Evolutionary conservation across 2,888 invertebrate genomes (phyloP), one percentile per base, ranked within the genome.

Genomic region (Eumerus sabulonum): DNA sequence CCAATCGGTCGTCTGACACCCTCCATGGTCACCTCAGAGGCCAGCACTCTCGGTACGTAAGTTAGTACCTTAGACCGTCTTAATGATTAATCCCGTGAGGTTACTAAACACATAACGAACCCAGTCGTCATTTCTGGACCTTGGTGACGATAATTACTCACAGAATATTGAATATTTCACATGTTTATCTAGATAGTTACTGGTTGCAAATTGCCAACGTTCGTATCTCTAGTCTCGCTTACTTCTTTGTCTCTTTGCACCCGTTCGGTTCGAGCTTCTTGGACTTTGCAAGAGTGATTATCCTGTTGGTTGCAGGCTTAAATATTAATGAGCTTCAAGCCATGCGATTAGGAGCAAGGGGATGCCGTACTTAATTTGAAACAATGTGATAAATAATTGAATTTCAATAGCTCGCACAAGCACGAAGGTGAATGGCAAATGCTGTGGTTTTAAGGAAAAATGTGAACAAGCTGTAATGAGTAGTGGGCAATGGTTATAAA

Each of bases 31-130:
- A 40, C 9, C 51, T 45, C 5, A 47, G 40, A 54, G 56, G 47
- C 38, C 48, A 35, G 54, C 48, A 54, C 63, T 68, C 63, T 56
- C 36, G 64, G 53, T 64, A 54, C 27, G 7, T 27, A 60, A 73
- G 59, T 82, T 81, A 82, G 68, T 73, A 64, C 64, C 67, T 62
- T 71, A 76, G 50, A 70, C 70, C 81, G 76, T 53, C 76, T 7
- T 67, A 70, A 63, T 81, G 82, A 76, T 82, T 82, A 82, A 81
- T 73, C 82, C 66, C 76, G 54, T 11, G 71, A 76, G 82, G 66
- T 66, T 27, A 27, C 76, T 73, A 73, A 73, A 27, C 27, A 27
- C 27, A n/a, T n/a, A n/a, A n/a, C n/a, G n/a, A n/a, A n/a, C n/a
- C n/a, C n/a, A n/a, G n/a, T n/a, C n/a, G n/a, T n/a, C n/a, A n/a